Conservation (phyloP, 2,888 invertebrate species). For the Clivina fossor region DNA sequence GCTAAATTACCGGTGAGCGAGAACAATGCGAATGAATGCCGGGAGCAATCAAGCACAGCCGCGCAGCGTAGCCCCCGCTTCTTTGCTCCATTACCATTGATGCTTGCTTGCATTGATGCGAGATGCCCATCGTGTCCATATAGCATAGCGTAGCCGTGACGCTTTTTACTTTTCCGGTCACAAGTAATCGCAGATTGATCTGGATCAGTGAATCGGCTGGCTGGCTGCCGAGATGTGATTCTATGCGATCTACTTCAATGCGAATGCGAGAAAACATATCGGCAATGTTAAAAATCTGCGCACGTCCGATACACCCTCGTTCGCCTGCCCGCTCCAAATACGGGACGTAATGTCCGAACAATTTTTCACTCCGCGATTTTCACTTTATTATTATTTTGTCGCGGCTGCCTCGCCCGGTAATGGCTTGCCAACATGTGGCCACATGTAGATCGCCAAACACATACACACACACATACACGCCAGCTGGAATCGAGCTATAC, state of each 20-base stretch:
- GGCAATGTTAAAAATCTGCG: constrained; percentile 44
- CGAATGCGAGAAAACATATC: no score
- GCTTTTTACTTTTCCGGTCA: constrained; percentile 16
- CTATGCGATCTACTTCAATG: no score
- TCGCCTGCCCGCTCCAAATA: constrained; percentile 44
- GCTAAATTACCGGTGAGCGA: constrained; percentile 46
- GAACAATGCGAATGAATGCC: constrained; percentile 47
- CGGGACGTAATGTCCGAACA: constrained; percentile 53
- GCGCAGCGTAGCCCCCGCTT: constrained; percentile 18
- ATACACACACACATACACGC: constrained; percentile 6
- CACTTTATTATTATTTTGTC: constrained; percentile 54
- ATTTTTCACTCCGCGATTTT: constrained; percentile 55
- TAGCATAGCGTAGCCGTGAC: constrained; percentile 12
- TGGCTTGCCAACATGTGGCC: constrained; percentile 52
- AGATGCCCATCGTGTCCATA: neutral
- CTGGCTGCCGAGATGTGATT: constrained; percentile 9
- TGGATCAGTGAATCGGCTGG: constrained; percentile 27
- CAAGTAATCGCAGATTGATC: constrained; percentile 32
- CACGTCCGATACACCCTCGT: constrained; percentile 53
- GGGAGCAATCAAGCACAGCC: constrained; percentile 42
- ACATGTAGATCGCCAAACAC: constrained; percentile 47
- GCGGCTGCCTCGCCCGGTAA: constrained; percentile 45
- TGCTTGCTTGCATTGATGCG: neutral
- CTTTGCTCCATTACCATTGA: neutral
- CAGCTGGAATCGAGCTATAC: neutral